Conservation (phyloP, 1,140 invertebrate species). For the Microvelia longipes region DNA sequence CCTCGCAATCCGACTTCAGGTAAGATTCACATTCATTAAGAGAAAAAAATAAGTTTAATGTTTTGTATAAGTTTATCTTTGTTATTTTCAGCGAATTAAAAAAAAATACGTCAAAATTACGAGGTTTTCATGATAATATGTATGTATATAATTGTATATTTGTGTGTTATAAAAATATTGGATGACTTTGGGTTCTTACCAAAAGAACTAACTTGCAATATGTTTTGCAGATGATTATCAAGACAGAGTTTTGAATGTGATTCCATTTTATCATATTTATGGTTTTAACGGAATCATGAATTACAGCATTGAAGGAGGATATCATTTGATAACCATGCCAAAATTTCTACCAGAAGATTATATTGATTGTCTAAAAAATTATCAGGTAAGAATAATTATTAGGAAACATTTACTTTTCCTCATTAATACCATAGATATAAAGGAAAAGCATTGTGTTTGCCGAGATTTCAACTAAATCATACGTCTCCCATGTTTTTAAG, state of each 20-base stretch:
- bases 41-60: background rate
- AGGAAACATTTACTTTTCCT: background rate
- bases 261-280: constrained; percentile 78
- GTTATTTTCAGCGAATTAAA: too few species aligned
- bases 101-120: too few species aligned
- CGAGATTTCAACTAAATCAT: background rate
- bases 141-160: background rate
- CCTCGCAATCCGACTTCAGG: background rate
- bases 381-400: constrained; percentile 30
- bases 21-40: background rate
- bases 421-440: background rate
- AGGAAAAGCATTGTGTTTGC: background rate
- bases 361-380: constrained; percentile 36
- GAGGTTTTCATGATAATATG: background rate
- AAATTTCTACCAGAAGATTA: constrained; percentile 53
- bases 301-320: constrained; percentile 39
- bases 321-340: constrained; percentile 51
- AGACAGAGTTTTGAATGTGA: constrained; percentile 39
- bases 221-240: too few species aligned
- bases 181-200: too few species aligned
- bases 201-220: background rate
- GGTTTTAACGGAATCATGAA: constrained; percentile 44
- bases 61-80: background rate
- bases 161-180: background rate
- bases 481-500: background rate